Conservation (phyloP, 2,797 vertebrate species). For the Emys orbicularis region DNA sequence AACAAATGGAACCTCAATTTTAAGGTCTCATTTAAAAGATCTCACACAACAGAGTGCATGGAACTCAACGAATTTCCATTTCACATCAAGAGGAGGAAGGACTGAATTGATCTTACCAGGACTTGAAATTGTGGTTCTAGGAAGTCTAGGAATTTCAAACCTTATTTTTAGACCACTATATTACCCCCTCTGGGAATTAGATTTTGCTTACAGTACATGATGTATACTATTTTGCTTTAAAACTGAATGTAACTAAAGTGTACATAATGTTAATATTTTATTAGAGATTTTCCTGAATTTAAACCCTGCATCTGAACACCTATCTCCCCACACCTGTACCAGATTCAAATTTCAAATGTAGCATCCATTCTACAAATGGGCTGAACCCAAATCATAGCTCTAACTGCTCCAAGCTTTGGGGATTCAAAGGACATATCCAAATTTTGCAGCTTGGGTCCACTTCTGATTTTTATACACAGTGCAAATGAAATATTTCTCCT, state of each 20-base stretch:
- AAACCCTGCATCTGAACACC: background rate
- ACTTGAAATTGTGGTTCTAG: conserved; percentile 3
- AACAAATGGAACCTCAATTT: conserved; percentile 23
- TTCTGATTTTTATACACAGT: conserved; percentile 31
- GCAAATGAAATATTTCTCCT: conserved; percentile 43
- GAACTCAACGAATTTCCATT: conserved; percentile 32
- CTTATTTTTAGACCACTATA: conserved; percentile 1
- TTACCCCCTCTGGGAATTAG: background rate
- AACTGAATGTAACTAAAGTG: background rate
- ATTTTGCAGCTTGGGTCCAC: conserved; percentile 32
- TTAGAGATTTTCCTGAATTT: background rate
- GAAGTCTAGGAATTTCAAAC: background rate
- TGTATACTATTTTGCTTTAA: background rate
- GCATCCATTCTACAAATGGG: conserved; percentile 4
- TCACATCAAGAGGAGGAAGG: conserved; percentile 35
- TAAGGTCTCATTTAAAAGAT: conserved; percentile 64
- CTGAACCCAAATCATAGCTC: conserved; percentile 19
- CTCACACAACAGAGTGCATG: conserved; percentile 10
- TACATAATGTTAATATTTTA: background rate
- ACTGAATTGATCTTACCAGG: background rate
- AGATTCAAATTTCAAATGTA: conserved; percentile 2
- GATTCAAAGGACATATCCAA: conserved; percentile 13
- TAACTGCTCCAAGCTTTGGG: background rate
- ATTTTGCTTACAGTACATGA: background rate
- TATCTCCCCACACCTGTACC: background rate